Evolutionary conservation across 2,888 invertebrate genomes (phyloP).

Genomic region (Diarsia rubi): DNA sequence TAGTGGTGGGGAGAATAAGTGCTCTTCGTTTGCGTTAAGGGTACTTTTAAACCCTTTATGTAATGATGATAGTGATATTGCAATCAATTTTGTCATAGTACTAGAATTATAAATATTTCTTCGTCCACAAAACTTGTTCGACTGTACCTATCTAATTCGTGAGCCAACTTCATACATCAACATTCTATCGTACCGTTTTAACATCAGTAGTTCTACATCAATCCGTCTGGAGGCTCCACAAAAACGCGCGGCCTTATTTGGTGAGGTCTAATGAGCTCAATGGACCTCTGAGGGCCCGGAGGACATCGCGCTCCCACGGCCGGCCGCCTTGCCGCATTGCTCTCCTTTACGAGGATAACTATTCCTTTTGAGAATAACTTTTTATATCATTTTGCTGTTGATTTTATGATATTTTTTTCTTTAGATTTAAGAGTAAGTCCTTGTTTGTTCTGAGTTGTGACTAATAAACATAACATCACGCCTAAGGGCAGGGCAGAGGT

Average conservation of each 20-base stretch:
- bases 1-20: too few relatives aligned
- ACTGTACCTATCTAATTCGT: not conserved
- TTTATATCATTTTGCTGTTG: conserved; percentile 38
- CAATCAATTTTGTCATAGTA: too few relatives aligned
- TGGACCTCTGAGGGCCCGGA: conserved; percentile 67
- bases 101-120: too few relatives aligned
- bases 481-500: too few relatives aligned
- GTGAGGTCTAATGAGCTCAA: conserved; percentile 81
- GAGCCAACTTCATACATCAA: conserved; percentile 35
- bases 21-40: too few relatives aligned
- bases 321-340: conserved; percentile 70
- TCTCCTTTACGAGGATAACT: conserved; percentile 70
- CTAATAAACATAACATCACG: not conserved
- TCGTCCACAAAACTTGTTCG: too few relatives aligned
- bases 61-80: too few relatives aligned
- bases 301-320: conserved; percentile 80
- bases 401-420: conserved; percentile 24
- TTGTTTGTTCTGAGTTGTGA: not conserved
- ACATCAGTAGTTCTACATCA: conserved; percentile 66
- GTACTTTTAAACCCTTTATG: too few relatives aligned
- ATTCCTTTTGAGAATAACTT: conserved; percentile 60
- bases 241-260: conserved; percentile 81
- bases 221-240: conserved; percentile 67
- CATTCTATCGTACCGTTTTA: conserved; percentile 67
- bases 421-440: not conserved